Evolutionary conservation across 1,140 invertebrate species (phyloP).

Genomic region (Nixonia krombeini): DNA sequence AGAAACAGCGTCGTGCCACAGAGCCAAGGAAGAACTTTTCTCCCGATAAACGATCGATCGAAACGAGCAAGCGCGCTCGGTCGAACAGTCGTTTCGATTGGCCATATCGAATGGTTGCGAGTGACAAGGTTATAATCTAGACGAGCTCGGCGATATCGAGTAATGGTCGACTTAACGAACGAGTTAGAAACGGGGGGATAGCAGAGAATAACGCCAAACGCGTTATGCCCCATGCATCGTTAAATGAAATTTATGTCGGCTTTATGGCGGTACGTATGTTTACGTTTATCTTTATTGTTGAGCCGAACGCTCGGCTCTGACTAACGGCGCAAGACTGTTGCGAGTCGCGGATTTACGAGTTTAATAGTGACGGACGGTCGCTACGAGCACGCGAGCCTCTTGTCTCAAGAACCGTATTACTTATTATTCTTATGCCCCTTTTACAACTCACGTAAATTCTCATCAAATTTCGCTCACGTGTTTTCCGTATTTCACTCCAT

Average conservation of each 20-base stretch:
- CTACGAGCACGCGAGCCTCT: conserved; percentile 19
- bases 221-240: conserved; percentile 55
- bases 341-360: conserved; percentile 39
- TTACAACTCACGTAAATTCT: conserved; percentile 27
- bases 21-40: too few relatives aligned
- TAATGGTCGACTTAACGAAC: conserved; percentile 18
- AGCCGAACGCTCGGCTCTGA: conserved; percentile 41
- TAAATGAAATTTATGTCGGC: conserved; percentile 56
- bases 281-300: conserved; percentile 57
- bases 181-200: conserved; percentile 35
- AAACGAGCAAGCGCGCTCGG: too few relatives aligned
- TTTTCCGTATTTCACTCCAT: too few relatives aligned
- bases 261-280: conserved; percentile 50
- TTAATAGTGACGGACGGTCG: conserved; percentile 48
- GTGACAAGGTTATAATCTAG: conserved; percentile 42
- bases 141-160: conserved; percentile 16
- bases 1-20: too few relatives aligned
- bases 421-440: too few relatives aligned
- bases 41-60: too few relatives aligned
- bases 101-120: conserved; percentile 27
- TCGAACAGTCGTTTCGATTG: conserved; percentile 26
- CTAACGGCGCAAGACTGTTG: conserved; percentile 47
- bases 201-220: conserved; percentile 41
- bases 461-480: conserved; percentile 12
- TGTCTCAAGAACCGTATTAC: conserved; percentile 16